Base-by-base conservation (phyloP, 1,140 invertebrate species). In the Drosophila baimaii region DNA sequence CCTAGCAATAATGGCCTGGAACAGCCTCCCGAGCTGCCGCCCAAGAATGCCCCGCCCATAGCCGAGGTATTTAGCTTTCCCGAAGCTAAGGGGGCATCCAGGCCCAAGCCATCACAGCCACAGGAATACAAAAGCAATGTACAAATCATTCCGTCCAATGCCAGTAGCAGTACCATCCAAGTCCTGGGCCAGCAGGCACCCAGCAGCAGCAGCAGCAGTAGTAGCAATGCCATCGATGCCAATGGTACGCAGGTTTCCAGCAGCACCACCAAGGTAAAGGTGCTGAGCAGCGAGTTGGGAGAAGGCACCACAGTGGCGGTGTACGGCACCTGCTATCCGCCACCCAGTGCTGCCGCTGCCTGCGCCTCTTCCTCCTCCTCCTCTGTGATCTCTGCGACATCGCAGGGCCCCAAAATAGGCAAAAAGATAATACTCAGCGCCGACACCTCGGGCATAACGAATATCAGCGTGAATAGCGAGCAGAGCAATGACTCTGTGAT, bases 71-170 rank as follows among this genome's bases (percentile, higher is more conserved):
- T 92, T 77, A 89, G 82, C 52, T 92, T 92, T 79, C 90, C 91
- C 17, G 90, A 91, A 29, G 70, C 81, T 0, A 81, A 59, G 47
- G 27, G 2, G 33, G 19, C 13, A 33, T 35, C 56, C n/a, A 82
- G 81, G 65, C 31, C 64, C 3, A 81, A 79, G 19, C 43, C 76
- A 44, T 31, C 57, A 9, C 64, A 58, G 39, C 44, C 62, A 23
- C 79, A 73, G 59, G 91, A 91, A 59, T 91, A 91, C 52, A 91
- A 91, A 74, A 92, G 91, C 74, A 92, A 92, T 63, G 91, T 92
- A 78, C 91, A 92, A 92, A 92, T 92, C 27, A 92, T 92, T 81
- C 91, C 91, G 91, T 92, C 91, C 91, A 92, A 83, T 76, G 63
- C 73, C 69, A 82, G 77, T 69, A 77, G 69, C 33, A 76, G 49